Base-by-base conservation (phyloP, 1,140 invertebrate genomes). In the Macrobrachium nipponense region DNA sequence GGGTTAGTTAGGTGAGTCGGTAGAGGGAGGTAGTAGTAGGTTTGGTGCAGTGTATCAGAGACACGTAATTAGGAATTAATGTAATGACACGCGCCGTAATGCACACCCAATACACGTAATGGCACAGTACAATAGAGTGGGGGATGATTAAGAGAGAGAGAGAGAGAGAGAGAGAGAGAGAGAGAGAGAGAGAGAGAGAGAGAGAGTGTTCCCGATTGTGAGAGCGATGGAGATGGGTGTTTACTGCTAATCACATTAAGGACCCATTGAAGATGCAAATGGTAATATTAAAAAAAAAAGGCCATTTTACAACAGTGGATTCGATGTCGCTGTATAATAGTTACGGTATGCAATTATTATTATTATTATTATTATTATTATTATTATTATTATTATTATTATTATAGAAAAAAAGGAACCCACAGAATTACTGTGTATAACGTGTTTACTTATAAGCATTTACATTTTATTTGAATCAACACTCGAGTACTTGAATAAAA, bases 11-110 rank as follows among this genome's bases (percentile, higher is more conserved):
- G 51, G 12, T 73, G 68, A 8, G 15, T 23, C 2, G 68, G 62
- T 72, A 17, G 72, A 73, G 36, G n/a, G 44, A n/a, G 58, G 61
- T n/a, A 12, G 61, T n/a, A 12, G 73, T 78, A 78, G 77, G 82
- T 84, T 84, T 78, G 58, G 73, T 70, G 73, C 75, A 78, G 36
- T 78, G 82, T 78, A 84, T 84, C 82, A 84, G 82, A 61, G 75
- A 68, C 64, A 20, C 36, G 82, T 78, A 84, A 84, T 84, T 84
- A 84, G 82, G 82, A 78, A 84, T 84, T 84, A 84, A 78, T 84
- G 82, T 84, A 84, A 84, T 84, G 82, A 78, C 76, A 78, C 75
- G 73, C 75, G 75, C 72, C 82, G 62, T 84, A 84, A 84, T 84
- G 82, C 62, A 78, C 75, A 84, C 82, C 75, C 82, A 78, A 77